These are phyloP conservation scores for Planiliza haematocheilus DNA, from an alignment of 2,113 vertebrate species.

Conservation along the genomic window DNA sequence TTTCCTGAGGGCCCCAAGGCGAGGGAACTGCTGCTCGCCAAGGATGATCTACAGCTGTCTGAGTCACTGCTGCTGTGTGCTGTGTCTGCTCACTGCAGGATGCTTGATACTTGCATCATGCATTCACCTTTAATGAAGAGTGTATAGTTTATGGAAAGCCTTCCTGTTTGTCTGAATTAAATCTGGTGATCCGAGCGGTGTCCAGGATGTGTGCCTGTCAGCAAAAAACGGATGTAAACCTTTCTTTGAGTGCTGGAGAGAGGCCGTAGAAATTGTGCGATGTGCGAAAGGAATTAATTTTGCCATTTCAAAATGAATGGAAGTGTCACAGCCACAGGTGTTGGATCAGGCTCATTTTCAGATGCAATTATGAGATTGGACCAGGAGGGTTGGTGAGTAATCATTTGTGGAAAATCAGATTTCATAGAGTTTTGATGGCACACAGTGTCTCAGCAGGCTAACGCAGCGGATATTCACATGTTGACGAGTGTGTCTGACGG, in stretches of 20 bases:
- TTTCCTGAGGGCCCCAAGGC: conserved; percentile 6
- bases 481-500: conserved; percentile 47
- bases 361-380: conserved; percentile 68
- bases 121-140: conserved; percentile 1
- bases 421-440: conserved; percentile 50
- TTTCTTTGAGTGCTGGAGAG: too few relatives aligned
- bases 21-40: not conserved
- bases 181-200: not conserved
- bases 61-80: conserved; percentile 7
- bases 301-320: conserved; percentile 40
- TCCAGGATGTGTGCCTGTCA: not conserved
- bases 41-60: conserved; percentile 36
- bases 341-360: conserved; percentile 52
- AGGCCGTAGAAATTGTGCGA: conserved; percentile 16
- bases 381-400: conserved; percentile 50
- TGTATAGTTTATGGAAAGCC: not conserved
- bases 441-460: conserved; percentile 35
- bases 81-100: conserved; percentile 5
- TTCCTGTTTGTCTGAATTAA: not conserved
- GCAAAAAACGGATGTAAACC: too few relatives aligned
- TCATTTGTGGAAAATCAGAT: conserved; percentile 60
- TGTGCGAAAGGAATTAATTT: conserved; percentile 45
- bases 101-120: not conserved
- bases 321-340: conserved; percentile 38
- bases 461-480: conserved; percentile 39